Conservation (phyloP, 2,113 vertebrate species). For the Aphyosemion australe region DNA sequence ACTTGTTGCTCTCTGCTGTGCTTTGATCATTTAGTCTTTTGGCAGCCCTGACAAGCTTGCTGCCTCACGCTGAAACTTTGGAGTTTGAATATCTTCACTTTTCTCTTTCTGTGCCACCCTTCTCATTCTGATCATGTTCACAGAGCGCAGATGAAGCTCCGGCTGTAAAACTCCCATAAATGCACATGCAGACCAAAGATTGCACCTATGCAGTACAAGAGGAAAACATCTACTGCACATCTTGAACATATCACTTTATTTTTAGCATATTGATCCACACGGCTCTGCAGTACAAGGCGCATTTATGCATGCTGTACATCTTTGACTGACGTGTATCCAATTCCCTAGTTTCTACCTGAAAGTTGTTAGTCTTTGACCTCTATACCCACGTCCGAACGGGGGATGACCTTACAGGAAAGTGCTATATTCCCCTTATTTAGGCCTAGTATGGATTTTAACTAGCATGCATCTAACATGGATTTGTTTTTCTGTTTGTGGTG, state of each 20-base stretch:
- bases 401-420: constrained; percentile 44
- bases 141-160: constrained; percentile 5
- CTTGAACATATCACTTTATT: constrained; percentile 61
- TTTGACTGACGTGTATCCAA: constrained; percentile 62
- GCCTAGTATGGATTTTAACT: constrained; percentile 34
- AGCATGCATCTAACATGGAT: constrained; percentile 15
- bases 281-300: constrained; percentile 44
- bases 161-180: constrained; percentile 6
- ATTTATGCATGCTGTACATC: constrained; percentile 38
- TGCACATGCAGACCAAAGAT: constrained; percentile 1
- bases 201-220: not conserved
- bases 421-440: constrained; percentile 13
- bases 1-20: constrained; percentile 43
- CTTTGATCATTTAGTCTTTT: constrained; percentile 56
- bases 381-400: constrained; percentile 31
- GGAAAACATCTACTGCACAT: constrained; percentile 4
- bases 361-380: constrained; percentile 48
- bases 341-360: constrained; percentile 55
- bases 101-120: not conserved
- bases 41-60: constrained; percentile 40
- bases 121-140: constrained; percentile 14
- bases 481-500: constrained; percentile 18
- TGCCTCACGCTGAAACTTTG: constrained; percentile 33
- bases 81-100: constrained; percentile 23
- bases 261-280: constrained; percentile 74